Percentiles rank a stretch among this genome's conserved stretches.
Evolutionary conservation across 2,797 vertebrate species (phyloP).

Genomic region (Gallirallus australis): DNA sequence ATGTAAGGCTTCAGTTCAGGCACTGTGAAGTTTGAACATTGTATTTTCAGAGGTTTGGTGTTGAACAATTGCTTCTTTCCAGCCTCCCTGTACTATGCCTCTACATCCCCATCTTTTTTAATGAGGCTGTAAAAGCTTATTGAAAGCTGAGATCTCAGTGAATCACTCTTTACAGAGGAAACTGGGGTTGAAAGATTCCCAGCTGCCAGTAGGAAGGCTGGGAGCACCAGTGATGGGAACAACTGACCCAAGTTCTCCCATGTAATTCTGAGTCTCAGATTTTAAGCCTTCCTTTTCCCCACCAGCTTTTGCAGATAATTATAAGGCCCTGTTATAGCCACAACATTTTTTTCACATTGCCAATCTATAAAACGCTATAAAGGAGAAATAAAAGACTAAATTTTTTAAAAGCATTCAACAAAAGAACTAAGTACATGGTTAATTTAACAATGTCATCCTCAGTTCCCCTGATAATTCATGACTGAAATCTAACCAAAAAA

Average conservation of each 20-base stretch:
- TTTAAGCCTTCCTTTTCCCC: neutral
- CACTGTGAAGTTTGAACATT: neutral
- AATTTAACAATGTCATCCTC: neutral
- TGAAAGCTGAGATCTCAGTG: neutral
- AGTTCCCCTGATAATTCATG: neutral
- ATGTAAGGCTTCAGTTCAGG: neutral
- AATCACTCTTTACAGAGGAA: neutral
- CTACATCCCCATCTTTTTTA: neutral
- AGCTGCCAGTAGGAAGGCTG: neutral
- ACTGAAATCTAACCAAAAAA: neutral
- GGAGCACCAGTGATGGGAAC: neutral
- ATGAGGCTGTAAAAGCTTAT: neutral
- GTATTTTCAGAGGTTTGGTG: neutral
- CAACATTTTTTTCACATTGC: neutral
- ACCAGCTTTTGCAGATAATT: neutral
- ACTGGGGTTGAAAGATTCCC: neutral
- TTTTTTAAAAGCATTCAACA: neutral
- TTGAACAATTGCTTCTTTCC: neutral
- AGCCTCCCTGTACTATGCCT: neutral
- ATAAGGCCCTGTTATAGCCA: neutral
- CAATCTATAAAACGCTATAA: neutral
- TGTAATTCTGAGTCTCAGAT: neutral
- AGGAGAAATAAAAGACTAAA: neutral
- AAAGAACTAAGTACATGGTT: neutral
- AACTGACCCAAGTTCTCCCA: neutral